Evolutionary conservation across 2,888 invertebrate species (phyloP), one percentile per base, ranked within the genome.

Genomic region (Leistus spinibarbis): DNA sequence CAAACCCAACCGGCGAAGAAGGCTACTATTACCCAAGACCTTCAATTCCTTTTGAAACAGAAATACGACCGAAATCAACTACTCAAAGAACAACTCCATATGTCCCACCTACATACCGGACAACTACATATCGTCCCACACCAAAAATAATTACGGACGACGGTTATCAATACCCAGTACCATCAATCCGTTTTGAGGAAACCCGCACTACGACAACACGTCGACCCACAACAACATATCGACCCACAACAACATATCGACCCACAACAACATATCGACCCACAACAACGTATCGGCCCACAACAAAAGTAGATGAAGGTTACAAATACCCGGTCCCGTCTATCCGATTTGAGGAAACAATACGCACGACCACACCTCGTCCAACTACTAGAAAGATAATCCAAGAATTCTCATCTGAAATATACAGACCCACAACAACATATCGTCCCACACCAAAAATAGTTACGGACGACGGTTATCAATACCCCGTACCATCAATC

Each of bases 1-100:
- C 23, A 17, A 22, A 13, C 20, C 54, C 40, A 40, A 4, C 13
- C 2, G 57, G 54, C 16, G 62, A 69, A 7, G 60, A 76, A n/a
- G 77, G 77, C 0, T 77, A 77, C 56, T 65, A 22, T 20, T 77
- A 77, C 67, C 76, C 72, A 13, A 66, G 69, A 60, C 77, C 77
- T 2, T 54, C 54, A 3, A 70, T 77, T 27, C 69, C 77, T 24
- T 77, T 77, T 57, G 75, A 70, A 9, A 13, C 62, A 66, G 17
- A 10, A 16, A 23, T 67, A 0, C n/a, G 40, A 40, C 19, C 27
- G 1, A 17, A 53, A 17, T 9, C 66, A 13, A 9, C 66, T 3
- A 66, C 40, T 53, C 54, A 16, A 17, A 17, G 24, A 27, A 53
- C 57, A 16, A 68, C 73, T 7, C 65, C 23, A 23, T 67, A 40